These are phyloP conservation scores for Athalia circularis DNA, from an alignment of 2,888 invertebrate species.

Conservation along the genomic window DNA sequence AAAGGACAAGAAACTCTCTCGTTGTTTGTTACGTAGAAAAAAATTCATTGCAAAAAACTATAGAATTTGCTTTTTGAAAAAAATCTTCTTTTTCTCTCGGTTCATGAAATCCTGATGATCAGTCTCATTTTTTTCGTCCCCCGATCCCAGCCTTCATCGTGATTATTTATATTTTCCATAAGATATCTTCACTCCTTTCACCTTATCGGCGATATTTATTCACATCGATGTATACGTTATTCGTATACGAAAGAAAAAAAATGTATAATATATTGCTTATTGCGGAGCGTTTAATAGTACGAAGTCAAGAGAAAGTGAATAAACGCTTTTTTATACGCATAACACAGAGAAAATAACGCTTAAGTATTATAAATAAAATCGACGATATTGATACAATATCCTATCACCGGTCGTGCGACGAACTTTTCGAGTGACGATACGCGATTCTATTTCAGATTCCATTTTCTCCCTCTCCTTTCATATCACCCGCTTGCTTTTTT, in stretches of 20 bases:
- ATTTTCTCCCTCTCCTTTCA: background rate
- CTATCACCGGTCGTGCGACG: slow-evolving; percentile 3
- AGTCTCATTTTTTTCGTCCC: too few species aligned
- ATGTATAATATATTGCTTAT: slow-evolving; percentile 11
- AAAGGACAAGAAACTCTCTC: background rate
- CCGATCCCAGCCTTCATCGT: too few species aligned
- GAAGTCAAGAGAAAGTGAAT: slow-evolving; percentile 24
- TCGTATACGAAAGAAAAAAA: background rate
- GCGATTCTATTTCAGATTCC: slow-evolving; percentile 38
- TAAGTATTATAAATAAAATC: slow-evolving; percentile 25
- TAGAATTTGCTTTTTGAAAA: too few species aligned
- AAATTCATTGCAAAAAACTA: background rate
- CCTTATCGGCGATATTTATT: background rate
- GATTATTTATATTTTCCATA: too few species aligned
- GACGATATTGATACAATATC: slow-evolving; percentile 16
- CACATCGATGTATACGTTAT: background rate
- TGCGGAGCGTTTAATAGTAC: slow-evolving; percentile 32
- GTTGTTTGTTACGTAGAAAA: background rate
- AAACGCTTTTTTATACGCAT: too few species aligned
- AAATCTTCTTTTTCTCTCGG: too few species aligned
- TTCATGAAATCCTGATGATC: too few species aligned
- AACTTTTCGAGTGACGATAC: slow-evolving; percentile 21
- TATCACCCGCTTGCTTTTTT: background rate
- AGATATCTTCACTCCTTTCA: slow-evolving; percentile 2
- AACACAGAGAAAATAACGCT: slow-evolving; percentile 32